Evolutionary conservation across 2,113 vertebrate genomes (phyloP).

Genomic region (Saccopteryx leptura): DNA sequence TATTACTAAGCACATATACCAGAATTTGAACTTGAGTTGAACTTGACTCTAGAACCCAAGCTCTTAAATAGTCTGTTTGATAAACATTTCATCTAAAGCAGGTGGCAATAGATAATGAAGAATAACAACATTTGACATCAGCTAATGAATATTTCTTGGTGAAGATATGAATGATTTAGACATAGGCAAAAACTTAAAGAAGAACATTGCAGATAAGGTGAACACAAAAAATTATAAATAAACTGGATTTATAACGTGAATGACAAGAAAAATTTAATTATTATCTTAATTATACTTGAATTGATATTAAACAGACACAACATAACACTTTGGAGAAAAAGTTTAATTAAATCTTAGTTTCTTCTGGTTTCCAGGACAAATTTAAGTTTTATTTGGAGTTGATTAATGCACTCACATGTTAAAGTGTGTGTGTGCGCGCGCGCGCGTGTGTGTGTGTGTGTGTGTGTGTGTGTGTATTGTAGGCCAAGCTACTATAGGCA

Average conservation of each 20-base stretch:
- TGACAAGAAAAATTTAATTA: neutral
- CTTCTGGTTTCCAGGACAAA: slow-evolving; percentile 9
- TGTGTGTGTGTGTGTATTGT: too few species aligned
- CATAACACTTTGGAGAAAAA: neutral
- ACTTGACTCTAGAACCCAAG: slow-evolving; percentile 24
- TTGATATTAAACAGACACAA: slow-evolving; percentile 30
- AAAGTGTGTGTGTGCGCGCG: neutral
- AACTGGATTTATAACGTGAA: neutral
- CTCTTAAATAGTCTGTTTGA: neutral
- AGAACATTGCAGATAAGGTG: neutral
- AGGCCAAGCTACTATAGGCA: neutral
- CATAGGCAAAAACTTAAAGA: neutral
- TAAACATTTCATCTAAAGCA: slow-evolving; percentile 6
- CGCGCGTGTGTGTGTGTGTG: too few species aligned
- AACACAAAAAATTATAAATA: neutral
- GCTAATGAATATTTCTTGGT: slow-evolving; percentile 11
- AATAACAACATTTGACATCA: neutral
- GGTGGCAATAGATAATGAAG: neutral
- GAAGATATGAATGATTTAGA: neutral
- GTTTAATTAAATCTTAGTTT: slow-evolving; percentile 27
- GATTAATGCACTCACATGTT: neutral
- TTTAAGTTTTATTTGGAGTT: slow-evolving; percentile 35
- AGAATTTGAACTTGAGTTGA: slow-evolving; percentile 44
- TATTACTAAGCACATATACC: neutral
- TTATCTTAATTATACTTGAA: slow-evolving; percentile 18